Base-by-base conservation (phyloP, 1,140 invertebrate species). In the Hyposmocoma kahamanoa region DNA sequence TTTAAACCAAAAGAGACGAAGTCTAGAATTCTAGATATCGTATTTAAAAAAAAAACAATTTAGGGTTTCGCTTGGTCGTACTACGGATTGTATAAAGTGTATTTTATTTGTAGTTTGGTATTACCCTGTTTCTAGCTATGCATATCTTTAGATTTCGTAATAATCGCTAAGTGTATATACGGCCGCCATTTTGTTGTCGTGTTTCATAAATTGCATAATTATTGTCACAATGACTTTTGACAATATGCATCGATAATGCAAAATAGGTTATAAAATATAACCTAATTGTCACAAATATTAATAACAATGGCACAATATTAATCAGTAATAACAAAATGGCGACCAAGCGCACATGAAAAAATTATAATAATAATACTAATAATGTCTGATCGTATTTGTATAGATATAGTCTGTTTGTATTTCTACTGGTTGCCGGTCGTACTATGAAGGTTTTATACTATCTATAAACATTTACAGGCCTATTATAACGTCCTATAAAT, bases 41-140 rank as follows among this genome's bases (percentile, higher is more conserved):
- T 81, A 80, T 74, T 72, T 77, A 75, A 70, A 56, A 70, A n/a
- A n/a, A n/a, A n/a, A n/a, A n/a, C n/a, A n/a, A 68, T 53, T 76
- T 79, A 80, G 74, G 66, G 45, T 71, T 71, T 76, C 68, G 76
- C 76, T 83, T 82, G 62, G 71, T 67, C 61, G 70, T 76, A 72
- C 53, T 72, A 79, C 63, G 71, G 67, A 72, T 72, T 82, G 78
- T 82, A 84, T 77, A 84, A 84, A 84, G 72, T 84, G 76, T 84
- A 84, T 80, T 84, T n/a, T 84, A 84, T 78, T 77, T 75, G 71
- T 84, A 84, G 81, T 82, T 68, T 55, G 58, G 72, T 79, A 83
- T 72, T 83, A 78, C 79, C 69, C 67, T 74, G 71, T 80, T 83
- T 80, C 67, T 80, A 82, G 76, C 71, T 79, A 79, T 74, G 78